phyloP scores from a whole-genome alignment of 2,797 vertebrate species.

The Meriones psammophilus region DNA sequence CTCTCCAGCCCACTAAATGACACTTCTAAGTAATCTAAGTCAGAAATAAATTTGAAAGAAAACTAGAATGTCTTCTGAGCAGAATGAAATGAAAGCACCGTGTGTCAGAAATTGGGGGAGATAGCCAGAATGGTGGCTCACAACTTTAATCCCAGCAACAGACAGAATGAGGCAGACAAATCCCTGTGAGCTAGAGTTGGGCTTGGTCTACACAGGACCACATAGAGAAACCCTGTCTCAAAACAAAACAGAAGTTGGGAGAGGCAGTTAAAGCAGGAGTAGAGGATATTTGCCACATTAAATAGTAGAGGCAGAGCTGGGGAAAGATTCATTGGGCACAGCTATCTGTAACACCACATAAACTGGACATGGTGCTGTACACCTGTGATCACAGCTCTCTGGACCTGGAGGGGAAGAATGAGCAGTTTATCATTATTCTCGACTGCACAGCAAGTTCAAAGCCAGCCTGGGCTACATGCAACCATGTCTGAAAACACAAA shows the following conservation, averaged over 20 bases:
- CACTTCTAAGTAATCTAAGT: not conserved
- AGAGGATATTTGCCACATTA: slow-evolving; percentile 3
- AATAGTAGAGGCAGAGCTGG: not conserved
- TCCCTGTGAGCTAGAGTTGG: not conserved
- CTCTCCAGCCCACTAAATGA: not conserved
- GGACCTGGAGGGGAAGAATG: not conserved
- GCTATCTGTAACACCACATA: not conserved
- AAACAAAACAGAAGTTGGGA: not conserved
- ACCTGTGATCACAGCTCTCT: not conserved
- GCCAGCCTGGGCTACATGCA: not conserved
- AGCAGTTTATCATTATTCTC: not conserved
- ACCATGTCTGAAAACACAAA: not conserved
- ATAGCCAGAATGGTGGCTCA: not conserved
- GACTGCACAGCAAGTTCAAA: not conserved
- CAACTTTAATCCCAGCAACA: too few relatives aligned
- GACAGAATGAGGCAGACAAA: not conserved
- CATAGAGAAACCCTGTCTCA: not conserved
- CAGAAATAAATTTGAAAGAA: slow-evolving; percentile 26
- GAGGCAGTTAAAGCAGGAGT: not conserved
- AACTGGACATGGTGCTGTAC: not conserved
- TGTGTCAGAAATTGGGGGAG: not conserved
- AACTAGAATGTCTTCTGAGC: slow-evolving; percentile 41
- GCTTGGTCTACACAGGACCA: not conserved
- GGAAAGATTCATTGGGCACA: not conserved
- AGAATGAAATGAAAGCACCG: slow-evolving; percentile 32